Base-by-base conservation (phyloP, 2,113 vertebrate genomes). In the Corythaixoides concolor region DNA sequence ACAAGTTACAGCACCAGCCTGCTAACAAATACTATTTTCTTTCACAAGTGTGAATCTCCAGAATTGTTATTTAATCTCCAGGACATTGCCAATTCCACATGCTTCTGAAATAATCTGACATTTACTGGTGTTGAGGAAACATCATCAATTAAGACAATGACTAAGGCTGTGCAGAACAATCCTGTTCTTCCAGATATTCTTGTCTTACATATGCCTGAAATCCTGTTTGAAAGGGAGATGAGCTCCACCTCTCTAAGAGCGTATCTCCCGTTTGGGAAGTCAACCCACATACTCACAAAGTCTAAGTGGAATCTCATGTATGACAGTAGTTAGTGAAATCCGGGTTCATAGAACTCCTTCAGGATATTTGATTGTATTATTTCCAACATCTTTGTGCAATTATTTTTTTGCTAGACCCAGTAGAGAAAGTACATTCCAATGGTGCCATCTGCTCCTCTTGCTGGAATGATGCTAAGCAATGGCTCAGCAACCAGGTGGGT, bases 391-490 rank as follows among this genome's bases (percentile, higher is more conserved):
- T 64, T 23, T 37, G 27, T 13, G 21, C 33, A 56, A 24, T 2
- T 11, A 6, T 8, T 23, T 66, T 59, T 75, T 58, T 33, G 35
- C 59, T 41, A 70, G 26, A 32, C 13, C 5, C 21, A 37, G 15
- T 26, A 91, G 6, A 67, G 13, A 41, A 68, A 43, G 33, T 4
- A 15, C 45, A 30, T 33, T 60, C 35, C 49, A 72, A 21, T 0
- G 2, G 66, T 19, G 53, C 43, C 0, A 0, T 0, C 0, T 45
- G 60, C 66, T 70, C 10, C 33, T 74, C 18, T 58, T 5, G 3
- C 23, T 79, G 70, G 12, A 39, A 35, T 1, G 12, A 67, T 21
- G 33, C 56, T 58, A 63, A 63, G 20, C 27, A 12, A 33, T 1
- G 39, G 41, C 70, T 79, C 62, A 30, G 68, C n/a, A 52, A 14